Percentiles rank a stretch among this genome's conserved stretches.
These are phyloP conservation scores for Lydus trimaculatus DNA, from an alignment of 2,888 invertebrate genomes.

Conservation along the genomic window DNA sequence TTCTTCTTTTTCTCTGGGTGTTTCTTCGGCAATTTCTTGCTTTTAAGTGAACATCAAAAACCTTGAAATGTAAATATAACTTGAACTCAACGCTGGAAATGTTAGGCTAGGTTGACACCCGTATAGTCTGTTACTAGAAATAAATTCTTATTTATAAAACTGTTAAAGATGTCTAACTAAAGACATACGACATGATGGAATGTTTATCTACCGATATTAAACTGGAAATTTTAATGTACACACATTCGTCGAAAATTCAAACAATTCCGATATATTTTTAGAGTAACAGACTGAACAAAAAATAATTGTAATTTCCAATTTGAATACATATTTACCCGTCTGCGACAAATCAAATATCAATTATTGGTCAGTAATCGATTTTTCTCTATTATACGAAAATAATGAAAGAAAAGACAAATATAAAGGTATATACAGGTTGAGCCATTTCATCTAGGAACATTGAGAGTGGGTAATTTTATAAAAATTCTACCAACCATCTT, in stretches of 20 bases:
- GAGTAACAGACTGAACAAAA: neutral
- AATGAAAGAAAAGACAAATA: neutral
- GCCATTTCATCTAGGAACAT: too few relatives aligned
- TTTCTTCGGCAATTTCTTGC: neutral
- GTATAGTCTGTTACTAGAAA: conserved; percentile 40
- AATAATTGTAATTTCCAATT: neutral
- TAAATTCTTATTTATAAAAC: conserved; percentile 49
- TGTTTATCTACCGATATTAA: conserved; percentile 36
- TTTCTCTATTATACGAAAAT: neutral
- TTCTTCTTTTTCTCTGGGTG: neutral
- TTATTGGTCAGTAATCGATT: neutral
- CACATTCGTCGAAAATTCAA: neutral
- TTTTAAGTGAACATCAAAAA: neutral
- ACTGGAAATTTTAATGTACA: conserved; percentile 7
- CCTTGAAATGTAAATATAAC: conserved; percentile 48
- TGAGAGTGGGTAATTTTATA: too few relatives aligned
- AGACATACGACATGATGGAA: conserved; percentile 40
- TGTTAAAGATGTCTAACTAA: conserved; percentile 38
- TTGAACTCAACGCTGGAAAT: conserved; percentile 54
- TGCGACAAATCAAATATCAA: neutral
- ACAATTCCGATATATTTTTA: neutral
- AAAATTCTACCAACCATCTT: too few relatives aligned
- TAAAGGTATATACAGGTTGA: too few relatives aligned
- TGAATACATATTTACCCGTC: neutral
- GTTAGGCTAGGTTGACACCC: conserved; percentile 58